Evolutionary conservation across 2,888 invertebrate species (phyloP), one percentile per base, ranked within the genome.

Genomic region (Yponomeuta cagnagella): DNA sequence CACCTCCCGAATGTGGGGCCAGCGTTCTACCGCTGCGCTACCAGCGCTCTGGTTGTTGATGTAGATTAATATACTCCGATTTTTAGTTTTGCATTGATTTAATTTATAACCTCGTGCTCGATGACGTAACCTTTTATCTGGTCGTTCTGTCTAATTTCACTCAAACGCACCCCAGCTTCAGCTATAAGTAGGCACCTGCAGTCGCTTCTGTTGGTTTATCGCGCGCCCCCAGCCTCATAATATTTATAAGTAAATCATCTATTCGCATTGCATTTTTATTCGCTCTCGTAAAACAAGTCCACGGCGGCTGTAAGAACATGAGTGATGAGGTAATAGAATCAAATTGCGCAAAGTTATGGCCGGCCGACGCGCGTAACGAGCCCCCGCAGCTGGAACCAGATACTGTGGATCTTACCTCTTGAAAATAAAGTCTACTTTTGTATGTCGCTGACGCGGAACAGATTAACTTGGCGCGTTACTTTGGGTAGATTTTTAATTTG

Each of bases 331-430:
- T 77, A 76, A 81, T 79, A 76, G 81, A 80, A 84, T 83, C 81
- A 84, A 83, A 85, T 81, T 78, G 79, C 74, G 74, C 71, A 78
- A 79, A 82, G 82, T 83, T 82, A 84, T 78, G 77, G 76, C 76
- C 78, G 71, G 74, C 79, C 82, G 79, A 84, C 82, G 78, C 80
- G 79, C 78, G 82, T 85, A 83, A 83, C 80, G 81, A 79, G 78
- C 74, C 76, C 76, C 74, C 76, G 74, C 74, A 71, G 75, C 69
- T 67, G 64, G 33, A 81, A 75, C 72, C 70, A 73, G 73, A 74
- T 75, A 75, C 73, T 75, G 6, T 15, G 15, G 52, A 58, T 12
- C 52, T 12, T 79, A 76, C 33, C 0, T 0, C n/a, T 43, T 2
- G 3, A 66, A 15, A 37, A 72, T 75, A 76, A 73, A 76, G 74